phyloP scores from a whole-genome alignment of 2,797 vertebrate species.

The Phataginus tricuspis region DNA sequence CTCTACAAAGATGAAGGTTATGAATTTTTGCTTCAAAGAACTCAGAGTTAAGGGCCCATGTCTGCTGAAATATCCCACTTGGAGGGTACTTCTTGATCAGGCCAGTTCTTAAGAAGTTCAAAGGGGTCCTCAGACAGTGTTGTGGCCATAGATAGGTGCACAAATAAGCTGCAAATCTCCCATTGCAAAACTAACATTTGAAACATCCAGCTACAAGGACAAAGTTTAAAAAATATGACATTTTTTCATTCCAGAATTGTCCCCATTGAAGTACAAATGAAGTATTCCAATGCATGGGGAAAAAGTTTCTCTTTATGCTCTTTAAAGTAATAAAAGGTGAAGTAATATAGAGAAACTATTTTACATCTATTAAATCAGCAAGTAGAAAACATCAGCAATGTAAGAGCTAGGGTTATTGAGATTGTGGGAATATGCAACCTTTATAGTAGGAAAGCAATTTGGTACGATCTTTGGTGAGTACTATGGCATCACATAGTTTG shows the following conservation, averaged over 20 bases:
- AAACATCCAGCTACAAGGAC: background rate
- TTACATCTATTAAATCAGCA: background rate
- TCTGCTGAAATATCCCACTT: background rate
- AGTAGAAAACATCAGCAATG: background rate
- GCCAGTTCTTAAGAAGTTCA: background rate
- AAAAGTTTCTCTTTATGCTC: background rate
- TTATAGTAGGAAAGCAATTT: background rate
- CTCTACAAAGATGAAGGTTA: background rate
- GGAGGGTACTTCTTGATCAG: background rate
- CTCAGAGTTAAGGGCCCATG: background rate
- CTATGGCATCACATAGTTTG: background rate
- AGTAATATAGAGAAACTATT: background rate
- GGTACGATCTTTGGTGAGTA: background rate
- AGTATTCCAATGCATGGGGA: background rate
- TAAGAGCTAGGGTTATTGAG: background rate
- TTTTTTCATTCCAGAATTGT: background rate
- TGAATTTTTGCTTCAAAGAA: background rate
- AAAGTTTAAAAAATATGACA: background rate
- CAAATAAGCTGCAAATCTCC: background rate
- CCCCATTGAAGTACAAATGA: background rate
- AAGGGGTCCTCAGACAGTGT: background rate
- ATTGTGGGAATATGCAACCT: background rate
- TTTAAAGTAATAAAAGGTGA: constrained; percentile 9
- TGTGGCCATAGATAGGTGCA: background rate
- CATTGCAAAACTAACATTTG: background rate